Base-by-base conservation (phyloP, 2,888 invertebrate genomes). In the Trichopoda pennipes region DNA sequence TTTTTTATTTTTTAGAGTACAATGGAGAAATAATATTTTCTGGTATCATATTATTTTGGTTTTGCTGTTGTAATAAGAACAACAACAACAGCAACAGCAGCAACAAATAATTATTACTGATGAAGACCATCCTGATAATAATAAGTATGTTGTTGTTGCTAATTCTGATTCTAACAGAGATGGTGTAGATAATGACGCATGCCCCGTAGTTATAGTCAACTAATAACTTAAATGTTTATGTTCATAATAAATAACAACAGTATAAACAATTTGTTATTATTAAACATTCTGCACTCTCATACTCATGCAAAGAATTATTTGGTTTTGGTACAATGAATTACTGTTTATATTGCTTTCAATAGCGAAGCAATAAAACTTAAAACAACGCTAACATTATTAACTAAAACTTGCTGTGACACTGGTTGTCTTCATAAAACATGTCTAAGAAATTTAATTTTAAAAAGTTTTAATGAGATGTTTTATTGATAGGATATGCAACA, bases 241-340 rank as follows among this genome's bases (percentile, higher is more conserved):
- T 55, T 79, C 60, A 64, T 79, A 53, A 64, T 68, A 73, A 79
- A 66, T 55, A 77, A 70, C 55, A 66, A 51, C 66, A 51, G 66
- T 66, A 77, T 47, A 79, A 79, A 55, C 73, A 79, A 73, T 73
- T 79, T 79, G 66, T 60, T 79, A 79, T 73, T 79, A 73, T 79
- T 73, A 68, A 79, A 73, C 66, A 79, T 68, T 38, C 12, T 68
- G 53, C 63, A 35, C 17, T 49, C 23, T 28, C 47, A 19, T 12
- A 47, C 68, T 28, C 51, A 32, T 23, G 3, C 38, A 35, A 28
- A 23, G 1, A 17, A 49, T 47, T 38, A 19, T 23, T 12, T 53
- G 38, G 17, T 32, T 17, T 23, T 69, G 55, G 16, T 63, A 53
- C 55, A 55, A 21, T 49, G 4, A 72, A 58, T 60, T 73, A 35